Percentiles rank a stretch among this genome's conserved stretches.
Evolutionary conservation across 2,888 invertebrate species (phyloP).

Genomic region (Acholoe squamosa): DNA sequence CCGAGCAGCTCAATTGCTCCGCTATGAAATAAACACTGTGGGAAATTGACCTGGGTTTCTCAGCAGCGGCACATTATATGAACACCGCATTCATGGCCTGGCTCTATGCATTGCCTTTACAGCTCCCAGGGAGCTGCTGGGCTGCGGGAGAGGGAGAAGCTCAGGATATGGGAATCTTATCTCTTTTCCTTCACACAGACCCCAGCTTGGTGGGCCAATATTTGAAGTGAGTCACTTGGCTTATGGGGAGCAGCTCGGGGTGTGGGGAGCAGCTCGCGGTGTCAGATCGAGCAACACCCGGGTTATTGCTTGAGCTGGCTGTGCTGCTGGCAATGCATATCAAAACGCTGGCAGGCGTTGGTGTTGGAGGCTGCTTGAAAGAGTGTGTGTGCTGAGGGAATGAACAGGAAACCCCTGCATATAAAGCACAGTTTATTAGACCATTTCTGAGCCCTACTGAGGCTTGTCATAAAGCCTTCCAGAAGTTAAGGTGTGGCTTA

Average conservation of each 20-base stretch:
- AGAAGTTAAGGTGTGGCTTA: too few species aligned
- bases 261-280: slow-evolving; percentile 21
- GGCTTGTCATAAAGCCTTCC: too few species aligned
- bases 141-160: background rate
- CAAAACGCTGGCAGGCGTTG: slow-evolving; percentile 13
- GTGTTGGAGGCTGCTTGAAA: background rate
- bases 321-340: slow-evolving; percentile 29
- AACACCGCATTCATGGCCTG: background rate
- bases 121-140: too few species aligned
- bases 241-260: background rate
- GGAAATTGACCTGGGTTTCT: slow-evolving; percentile 36
- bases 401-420: too few species aligned
- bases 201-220: slow-evolving; percentile 34
- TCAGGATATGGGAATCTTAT: slow-evolving; percentile 27
- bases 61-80: background rate
- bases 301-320: background rate
- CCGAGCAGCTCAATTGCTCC: background rate
- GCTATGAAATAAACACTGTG: background rate
- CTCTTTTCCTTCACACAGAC: background rate
- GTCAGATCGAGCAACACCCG: slow-evolving; percentile 22
- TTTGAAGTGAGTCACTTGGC: slow-evolving; percentile 46
- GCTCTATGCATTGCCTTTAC: background rate
- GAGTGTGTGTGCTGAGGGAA: too few species aligned
- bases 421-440: too few species aligned
- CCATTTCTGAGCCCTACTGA: too few species aligned